These are phyloP conservation scores for Drosophila ironensis DNA, from an alignment of 1,140 invertebrate species.

Conservation along the genomic window DNA sequence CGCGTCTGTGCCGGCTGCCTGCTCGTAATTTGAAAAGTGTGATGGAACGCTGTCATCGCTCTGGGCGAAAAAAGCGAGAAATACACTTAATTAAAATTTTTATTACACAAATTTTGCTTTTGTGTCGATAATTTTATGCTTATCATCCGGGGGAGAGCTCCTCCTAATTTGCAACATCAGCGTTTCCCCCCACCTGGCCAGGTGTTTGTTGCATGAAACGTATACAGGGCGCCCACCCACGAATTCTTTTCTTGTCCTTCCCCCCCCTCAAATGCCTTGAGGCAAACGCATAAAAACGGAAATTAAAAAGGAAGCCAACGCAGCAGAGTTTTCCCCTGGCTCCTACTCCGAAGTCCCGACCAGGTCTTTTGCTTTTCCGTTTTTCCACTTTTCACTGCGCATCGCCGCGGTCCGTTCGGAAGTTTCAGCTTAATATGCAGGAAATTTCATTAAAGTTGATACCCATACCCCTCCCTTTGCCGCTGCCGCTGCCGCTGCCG, in stretches of 20 bases:
- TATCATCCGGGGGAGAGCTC: slow-evolving; percentile 46
- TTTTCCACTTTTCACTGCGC: slow-evolving; percentile 5
- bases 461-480: slow-evolving; percentile 21
- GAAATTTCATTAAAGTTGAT: slow-evolving; percentile 71
- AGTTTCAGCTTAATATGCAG: slow-evolving; percentile 68
- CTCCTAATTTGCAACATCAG: slow-evolving; percentile 71
- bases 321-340: slow-evolving; percentile 34
- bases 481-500: too few relatives aligned
- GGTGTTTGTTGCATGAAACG: slow-evolving; percentile 9
- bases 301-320: slow-evolving; percentile 72
- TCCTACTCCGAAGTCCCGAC: too few relatives aligned
- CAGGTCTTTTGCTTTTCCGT: slow-evolving; percentile 18
- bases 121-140: slow-evolving; percentile 78
- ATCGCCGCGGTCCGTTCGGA: slow-evolving; percentile 30
- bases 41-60: slow-evolving; percentile 56
- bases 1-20: neutral
- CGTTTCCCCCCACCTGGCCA: slow-evolving; percentile 2
- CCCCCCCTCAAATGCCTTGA: slow-evolving; percentile 7
- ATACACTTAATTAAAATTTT: slow-evolving; percentile 46
- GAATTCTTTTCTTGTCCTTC: neutral
- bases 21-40: slow-evolving; percentile 4
- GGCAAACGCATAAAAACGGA: slow-evolving; percentile 64
- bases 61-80: slow-evolving; percentile 13
- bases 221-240: neutral
- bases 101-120: slow-evolving; percentile 70